These are phyloP conservation scores for Hippocampus comes DNA, from an alignment of 2,113 vertebrate genomes.

Conservation along the genomic window DNA sequence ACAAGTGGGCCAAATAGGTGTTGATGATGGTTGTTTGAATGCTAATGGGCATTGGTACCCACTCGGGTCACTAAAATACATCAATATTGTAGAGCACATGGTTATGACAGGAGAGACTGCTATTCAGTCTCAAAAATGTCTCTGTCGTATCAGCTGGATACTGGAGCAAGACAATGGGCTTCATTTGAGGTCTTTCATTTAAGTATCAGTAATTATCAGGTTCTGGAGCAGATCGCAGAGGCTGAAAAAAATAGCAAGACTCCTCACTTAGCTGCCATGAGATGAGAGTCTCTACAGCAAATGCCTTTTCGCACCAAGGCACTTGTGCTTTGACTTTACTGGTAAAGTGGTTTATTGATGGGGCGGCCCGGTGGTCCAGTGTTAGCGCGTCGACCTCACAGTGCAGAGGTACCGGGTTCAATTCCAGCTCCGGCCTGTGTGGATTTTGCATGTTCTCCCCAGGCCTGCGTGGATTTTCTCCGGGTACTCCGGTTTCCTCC, in stretches of 20 bases:
- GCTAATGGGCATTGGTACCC: background rate
- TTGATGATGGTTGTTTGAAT: background rate
- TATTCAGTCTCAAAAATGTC: slow-evolving; percentile 49
- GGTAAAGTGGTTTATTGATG: slow-evolving; percentile 9
- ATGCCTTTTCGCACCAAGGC: slow-evolving; percentile 25
- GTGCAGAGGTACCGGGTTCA: too few relatives aligned
- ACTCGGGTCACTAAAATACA: slow-evolving; percentile 7
- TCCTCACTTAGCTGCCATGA: slow-evolving; percentile 22
- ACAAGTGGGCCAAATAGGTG: background rate
- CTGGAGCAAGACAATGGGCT: slow-evolving; percentile 36
- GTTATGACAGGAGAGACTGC: slow-evolving; percentile 14
- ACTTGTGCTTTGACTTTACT: slow-evolving; percentile 17
- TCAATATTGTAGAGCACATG: slow-evolving; percentile 25
- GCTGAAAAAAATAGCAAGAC: slow-evolving; percentile 29
- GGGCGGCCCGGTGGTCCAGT: too few relatives aligned
- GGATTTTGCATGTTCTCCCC: too few relatives aligned
- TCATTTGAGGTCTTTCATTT: slow-evolving; percentile 47
- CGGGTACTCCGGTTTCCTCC: too few relatives aligned
- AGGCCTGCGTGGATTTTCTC: too few relatives aligned
- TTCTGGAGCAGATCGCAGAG: slow-evolving; percentile 32
- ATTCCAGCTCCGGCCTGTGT: too few relatives aligned
- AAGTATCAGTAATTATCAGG: slow-evolving; percentile 43
- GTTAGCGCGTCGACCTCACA: too few relatives aligned
- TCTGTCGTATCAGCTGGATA: slow-evolving; percentile 42
- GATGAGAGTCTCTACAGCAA: slow-evolving; percentile 20